Base-by-base conservation (phyloP, 1,140 invertebrate genomes). In the Orchesella cincta region DNA sequence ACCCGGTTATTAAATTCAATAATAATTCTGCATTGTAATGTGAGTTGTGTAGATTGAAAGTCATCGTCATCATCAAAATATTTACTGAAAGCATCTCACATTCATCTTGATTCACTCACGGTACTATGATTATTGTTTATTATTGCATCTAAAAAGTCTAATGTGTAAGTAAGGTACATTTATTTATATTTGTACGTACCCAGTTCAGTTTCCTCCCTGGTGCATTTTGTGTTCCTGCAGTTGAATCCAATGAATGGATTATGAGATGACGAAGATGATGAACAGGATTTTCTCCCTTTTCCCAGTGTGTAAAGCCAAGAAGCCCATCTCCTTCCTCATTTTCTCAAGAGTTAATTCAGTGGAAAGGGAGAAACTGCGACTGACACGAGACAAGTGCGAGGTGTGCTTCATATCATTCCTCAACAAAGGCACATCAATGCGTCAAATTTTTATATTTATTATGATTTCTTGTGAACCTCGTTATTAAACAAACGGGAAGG, bases 401-500 rank as follows among this genome's bases (percentile, higher is more conserved):
- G 39, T 46, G 52, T n/a, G 52, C 23, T 57, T 8, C 52, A 18
- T 46, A 18, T 26, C 5, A 8, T 57, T 57, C 23, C 52, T 57
- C 23, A 14, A 20, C 12, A n/a, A 57, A 57, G 14, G 39, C 8
- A 3, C 52, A 57, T 26, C 52, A 57, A 57, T 14, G 23, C 39
- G 8, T 46, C 39, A 46, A 12, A 46, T 46, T 46, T 12, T 46
- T 46, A 46, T n/a, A 57, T 14, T 26, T 57, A 14, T 57, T 12
- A 26, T 57, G 12, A 23, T 57, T 57, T 57, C 3, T 57, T 57
- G 12, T 57, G 12, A 18, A 57, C 52, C 52, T 26, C 23, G 23
- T 57, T 57, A 57, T 57, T 57, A 57, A 57, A 57, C 52, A 57
- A 57, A 57, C 52, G 52, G 52, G 23, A 57, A 57, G 52, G 52